Base-by-base conservation (phyloP, 2,888 invertebrate genomes). In the Aproaerema taeniolella region DNA sequence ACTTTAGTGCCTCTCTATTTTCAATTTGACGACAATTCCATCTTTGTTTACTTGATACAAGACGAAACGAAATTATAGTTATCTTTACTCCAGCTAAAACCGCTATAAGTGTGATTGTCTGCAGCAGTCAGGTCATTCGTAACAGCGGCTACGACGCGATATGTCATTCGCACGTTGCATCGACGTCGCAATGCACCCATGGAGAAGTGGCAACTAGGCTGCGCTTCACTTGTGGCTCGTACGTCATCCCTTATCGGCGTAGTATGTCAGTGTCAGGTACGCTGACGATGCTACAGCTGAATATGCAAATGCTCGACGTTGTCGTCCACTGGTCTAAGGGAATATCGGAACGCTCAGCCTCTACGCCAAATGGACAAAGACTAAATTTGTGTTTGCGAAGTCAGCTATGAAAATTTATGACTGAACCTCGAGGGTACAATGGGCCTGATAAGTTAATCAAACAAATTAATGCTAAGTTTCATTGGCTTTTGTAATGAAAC, bases 181-280 rank as follows among this genome's bases (percentile, higher is more conserved):
- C 58, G 59, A 62, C 60, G 55, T 63, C 51, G 56, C 55, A 54
- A 45, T 53, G 76, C 77, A 78, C 78, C 78, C 78, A 70, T 51
- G 64, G 63, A 55, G 43, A 39, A 15, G 29, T 13, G 13, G 16
- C 13, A 2, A 11, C 25, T 1, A 3, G 12, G 20, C 34, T 3
- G 4, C 33, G 10, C 20, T 42, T 17, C 33, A 51, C 55, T 49
- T 52, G 49, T 53, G 55, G 61, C 60, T 53, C 69, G 58, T 78
- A 71, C 66, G 73, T 83, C 82, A 82, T 74, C 55, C 61, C 66
- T 74, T 80, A 80, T 79, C 77, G 68, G 58, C 57, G 53, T 61
- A 63, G 61, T 80, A 65, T 65, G 78, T 80, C 77, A 77, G 57
- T 70, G 77, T 75, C 79, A 65, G 58, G 45, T 48, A 34, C 39